Evolutionary conservation across 1,140 invertebrate species (phyloP).

Genomic region (Mylabris phalerata): DNA sequence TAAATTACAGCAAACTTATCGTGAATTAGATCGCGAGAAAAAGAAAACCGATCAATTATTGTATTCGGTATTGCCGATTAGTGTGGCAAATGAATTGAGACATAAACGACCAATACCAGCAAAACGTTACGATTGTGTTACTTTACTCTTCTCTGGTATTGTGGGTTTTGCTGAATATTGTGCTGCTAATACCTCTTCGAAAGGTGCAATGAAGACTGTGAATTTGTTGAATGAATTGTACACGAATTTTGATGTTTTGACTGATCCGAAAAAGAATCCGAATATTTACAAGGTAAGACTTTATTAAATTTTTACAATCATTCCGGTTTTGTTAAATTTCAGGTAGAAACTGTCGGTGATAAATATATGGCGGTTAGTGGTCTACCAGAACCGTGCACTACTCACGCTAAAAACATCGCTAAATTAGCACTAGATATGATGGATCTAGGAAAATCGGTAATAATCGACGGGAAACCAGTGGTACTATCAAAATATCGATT

Average conservation of each 20-base stretch:
- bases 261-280: constrained; percentile 84
- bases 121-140: constrained; percentile 80
- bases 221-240: constrained; percentile 87
- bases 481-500: constrained; percentile 44
- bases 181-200: constrained; percentile 74
- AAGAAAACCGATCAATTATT: constrained; percentile 93
- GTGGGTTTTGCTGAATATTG: constrained; percentile 88
- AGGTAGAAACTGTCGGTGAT: constrained; percentile 99
- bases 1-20: constrained; percentile 90
- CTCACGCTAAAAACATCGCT: constrained; percentile 90
- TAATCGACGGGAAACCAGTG: constrained; percentile 77
- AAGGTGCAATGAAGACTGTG: constrained; percentile 88
- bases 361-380: constrained; percentile 99
- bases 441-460: constrained; percentile 82
- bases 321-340: constrained; percentile 10
- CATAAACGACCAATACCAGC: constrained; percentile 84
- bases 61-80: constrained; percentile 89
- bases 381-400: constrained; percentile 83
- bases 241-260: constrained; percentile 84
- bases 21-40: constrained; percentile 92
- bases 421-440: constrained; percentile 92
- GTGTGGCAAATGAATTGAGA: constrained; percentile 86
- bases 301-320: neutral
- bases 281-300: constrained; percentile 86
- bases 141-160: constrained; percentile 88